Percentiles rank a stretch among this genome's conserved stretches.
Conservation (phyloP, 2,113 vertebrate species). For the Oncorhynchus nerka region DNA sequence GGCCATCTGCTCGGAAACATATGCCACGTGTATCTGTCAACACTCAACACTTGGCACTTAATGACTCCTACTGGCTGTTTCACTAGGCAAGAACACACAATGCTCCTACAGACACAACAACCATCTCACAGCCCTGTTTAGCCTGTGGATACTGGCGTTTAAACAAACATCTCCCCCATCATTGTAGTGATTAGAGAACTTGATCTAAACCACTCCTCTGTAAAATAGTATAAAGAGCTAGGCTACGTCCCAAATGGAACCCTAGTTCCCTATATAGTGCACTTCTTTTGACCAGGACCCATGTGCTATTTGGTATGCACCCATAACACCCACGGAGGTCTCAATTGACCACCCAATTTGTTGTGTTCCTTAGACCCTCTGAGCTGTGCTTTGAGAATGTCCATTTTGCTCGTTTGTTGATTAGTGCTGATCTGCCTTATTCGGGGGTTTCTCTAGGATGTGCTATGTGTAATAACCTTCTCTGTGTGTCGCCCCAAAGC, state of each 20-base stretch:
- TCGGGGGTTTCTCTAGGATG: slow-evolving; percentile 23
- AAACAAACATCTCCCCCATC: neutral
- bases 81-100: neutral
- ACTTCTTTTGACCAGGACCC: no score
- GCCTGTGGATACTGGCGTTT: neutral
- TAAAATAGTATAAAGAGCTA: neutral
- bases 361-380: neutral
- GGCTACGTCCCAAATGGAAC: no score
- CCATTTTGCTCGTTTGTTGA: slow-evolving; percentile 32
- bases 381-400: slow-evolving; percentile 43
- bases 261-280: no score
- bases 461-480: slow-evolving; percentile 37
- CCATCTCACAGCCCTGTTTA: neutral
- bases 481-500: slow-evolving; percentile 16
- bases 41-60: no score
- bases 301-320: no score
- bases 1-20: neutral
- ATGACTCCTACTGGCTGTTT: neutral
- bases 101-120: neutral
- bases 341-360: neutral
- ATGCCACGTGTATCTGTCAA: neutral
- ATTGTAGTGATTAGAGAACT: neutral
- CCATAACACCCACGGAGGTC: neutral
- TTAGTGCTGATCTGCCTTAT: slow-evolving; percentile 38
- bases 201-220: neutral